Base-by-base conservation (phyloP, 2,113 vertebrate species). In the Rafetus swinhoei region DNA sequence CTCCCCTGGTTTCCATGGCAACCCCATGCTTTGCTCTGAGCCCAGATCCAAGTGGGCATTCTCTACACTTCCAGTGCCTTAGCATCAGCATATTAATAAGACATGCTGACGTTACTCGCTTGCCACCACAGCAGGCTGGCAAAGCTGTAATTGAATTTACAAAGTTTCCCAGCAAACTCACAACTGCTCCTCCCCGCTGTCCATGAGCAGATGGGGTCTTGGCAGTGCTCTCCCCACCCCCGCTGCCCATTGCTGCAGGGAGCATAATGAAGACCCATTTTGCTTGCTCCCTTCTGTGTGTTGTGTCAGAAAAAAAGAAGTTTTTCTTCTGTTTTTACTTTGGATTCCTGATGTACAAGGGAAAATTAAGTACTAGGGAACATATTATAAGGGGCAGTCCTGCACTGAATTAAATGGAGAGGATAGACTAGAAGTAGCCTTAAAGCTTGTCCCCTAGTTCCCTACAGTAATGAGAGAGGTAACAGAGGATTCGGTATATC, bases 51-150 rank as follows among this genome's bases (percentile, higher is more conserved):
- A 97, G 85, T 93, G 97, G 98, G 95, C 95, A 96, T 97, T 98
- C 97, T 96, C 92, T 83, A 93, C 95, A 91, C 95, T 97, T 93
- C 92, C 91, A 76, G 82, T 95, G 96, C 95, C 32, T 16, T 90
- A 93, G 92, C 94, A 97, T 97, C 96, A 90, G 97, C 97, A 98
- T 98, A 95, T 98, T 97, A 98, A 98, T 96, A 92, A 93, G 96
- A 96, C 84, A 86, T 89, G 86, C 92, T 96, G 95, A 96, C 80
- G 27, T 85, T 89, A 90, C 90, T 93, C 94, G 77, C 97, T 97
- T 93, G 97, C 96, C 96, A 90, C 93, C 95, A 93, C 95, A 93
- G 92, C 8, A 88, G 88, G 88, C 82, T 96, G 90, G 56, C 86
- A 95, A 92, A 90, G 84, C 85, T 90, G 92, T 95, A 97, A 97